These are phyloP conservation scores for Sinotaia quadrata DNA, from an alignment of 2,888 invertebrate genomes.

Conservation along the genomic window DNA sequence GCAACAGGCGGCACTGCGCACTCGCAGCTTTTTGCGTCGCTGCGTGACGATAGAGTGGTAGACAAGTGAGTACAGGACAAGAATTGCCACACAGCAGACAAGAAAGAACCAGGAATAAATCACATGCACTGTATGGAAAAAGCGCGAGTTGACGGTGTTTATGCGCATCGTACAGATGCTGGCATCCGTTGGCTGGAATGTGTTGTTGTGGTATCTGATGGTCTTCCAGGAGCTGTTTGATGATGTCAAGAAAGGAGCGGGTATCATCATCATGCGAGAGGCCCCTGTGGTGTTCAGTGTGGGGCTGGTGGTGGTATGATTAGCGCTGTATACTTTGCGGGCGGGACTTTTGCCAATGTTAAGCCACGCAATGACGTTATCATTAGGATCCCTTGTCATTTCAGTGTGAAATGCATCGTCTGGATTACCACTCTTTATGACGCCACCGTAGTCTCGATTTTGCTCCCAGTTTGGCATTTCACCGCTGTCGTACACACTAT, in stretches of 20 bases:
- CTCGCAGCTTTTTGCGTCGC: conserved; percentile 41
- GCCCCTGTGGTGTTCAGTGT: not conserved
- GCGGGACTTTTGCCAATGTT: conserved; percentile 14
- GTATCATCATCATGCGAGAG: not conserved
- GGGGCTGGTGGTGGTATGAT: not conserved
- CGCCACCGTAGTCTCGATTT: not conserved
- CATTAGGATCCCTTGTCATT: conserved; percentile 8
- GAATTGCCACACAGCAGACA: conserved; percentile 65
- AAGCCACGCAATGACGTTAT: not conserved
- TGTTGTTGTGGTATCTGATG: not conserved
- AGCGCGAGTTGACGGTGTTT: conserved; percentile 31
- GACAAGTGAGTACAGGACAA: conserved; percentile 68
- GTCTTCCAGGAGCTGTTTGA: not conserved
- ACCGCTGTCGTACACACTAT: conserved; percentile 40
- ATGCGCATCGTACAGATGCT: conserved; percentile 24
- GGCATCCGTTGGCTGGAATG: not conserved
- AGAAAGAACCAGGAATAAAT: conserved; percentile 65
- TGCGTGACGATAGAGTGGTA: conserved; percentile 49
- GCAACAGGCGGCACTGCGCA: conserved; percentile 43
- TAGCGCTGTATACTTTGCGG: conserved; percentile 19
- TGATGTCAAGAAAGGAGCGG: not conserved
- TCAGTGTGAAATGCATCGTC: not conserved
- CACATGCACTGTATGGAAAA: conserved; percentile 59
- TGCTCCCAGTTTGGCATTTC: no score
- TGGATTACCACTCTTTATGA: not conserved